phyloP scores from a whole-genome alignment of 1,140 invertebrate species.

The Pygmarrhopalites habei region DNA sequence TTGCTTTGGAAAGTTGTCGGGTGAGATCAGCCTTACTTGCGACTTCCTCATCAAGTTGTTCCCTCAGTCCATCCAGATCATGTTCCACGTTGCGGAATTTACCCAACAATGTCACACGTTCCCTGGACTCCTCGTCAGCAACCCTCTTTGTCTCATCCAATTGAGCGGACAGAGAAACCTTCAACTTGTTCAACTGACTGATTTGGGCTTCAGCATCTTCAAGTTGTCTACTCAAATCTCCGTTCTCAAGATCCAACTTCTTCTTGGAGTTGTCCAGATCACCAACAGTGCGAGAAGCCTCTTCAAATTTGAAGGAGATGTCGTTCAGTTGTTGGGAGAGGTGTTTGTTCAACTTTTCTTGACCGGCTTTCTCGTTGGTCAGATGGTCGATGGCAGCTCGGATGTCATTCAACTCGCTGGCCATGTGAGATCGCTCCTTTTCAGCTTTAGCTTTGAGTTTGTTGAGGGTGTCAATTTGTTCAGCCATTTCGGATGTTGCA shows the following conservation, averaged over 20 bases:
- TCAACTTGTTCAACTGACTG: slow-evolving; percentile 92
- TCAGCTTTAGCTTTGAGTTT: slow-evolving; percentile 97
- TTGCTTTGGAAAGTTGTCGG: slow-evolving; percentile 94
- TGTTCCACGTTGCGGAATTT: slow-evolving; percentile 97
- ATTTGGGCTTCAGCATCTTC: slow-evolving; percentile 97
- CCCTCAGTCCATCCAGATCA: slow-evolving; percentile 89
- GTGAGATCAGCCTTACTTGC: slow-evolving; percentile 89
- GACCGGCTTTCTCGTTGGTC: slow-evolving; percentile 86
- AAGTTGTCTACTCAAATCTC: slow-evolving; percentile 84
- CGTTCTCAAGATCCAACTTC: slow-evolving; percentile 93
- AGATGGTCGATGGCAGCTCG: slow-evolving; percentile 80
- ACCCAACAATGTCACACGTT: slow-evolving; percentile 84
- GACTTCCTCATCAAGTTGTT: slow-evolving; percentile 91
- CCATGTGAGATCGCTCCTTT: slow-evolving; percentile 77
- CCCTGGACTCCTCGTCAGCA: slow-evolving; percentile 91
- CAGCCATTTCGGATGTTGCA: slow-evolving; percentile 94
- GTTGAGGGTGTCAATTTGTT: slow-evolving; percentile 98
- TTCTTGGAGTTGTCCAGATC: slow-evolving; percentile 87
- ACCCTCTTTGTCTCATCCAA: slow-evolving; percentile 77
- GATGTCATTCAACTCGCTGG: slow-evolving; percentile 83
- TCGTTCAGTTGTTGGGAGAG: slow-evolving; percentile 90
- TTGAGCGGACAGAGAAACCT: slow-evolving; percentile 87
- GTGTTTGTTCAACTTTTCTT: slow-evolving; percentile 95
- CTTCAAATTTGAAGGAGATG: slow-evolving; percentile 89
- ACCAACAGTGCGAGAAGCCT: slow-evolving; percentile 87